Evolutionary conservation across 1,140 invertebrate species (phyloP).

Genomic region (Drosophila grimshawi): DNA sequence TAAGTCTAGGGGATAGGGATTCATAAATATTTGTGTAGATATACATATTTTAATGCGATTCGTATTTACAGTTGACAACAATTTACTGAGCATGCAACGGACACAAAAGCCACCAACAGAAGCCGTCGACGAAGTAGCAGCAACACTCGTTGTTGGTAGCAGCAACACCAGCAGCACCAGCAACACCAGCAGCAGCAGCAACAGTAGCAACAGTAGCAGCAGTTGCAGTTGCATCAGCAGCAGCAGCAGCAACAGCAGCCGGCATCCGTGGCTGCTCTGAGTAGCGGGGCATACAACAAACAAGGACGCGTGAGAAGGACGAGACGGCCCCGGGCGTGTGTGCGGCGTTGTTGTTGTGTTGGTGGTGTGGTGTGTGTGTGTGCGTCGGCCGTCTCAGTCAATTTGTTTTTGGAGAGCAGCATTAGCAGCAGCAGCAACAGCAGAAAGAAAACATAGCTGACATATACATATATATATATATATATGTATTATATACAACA

Average conservation of each 20-base stretch:
- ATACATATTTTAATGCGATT: background rate
- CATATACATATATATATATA: background rate
- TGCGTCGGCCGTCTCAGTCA: slow-evolving; percentile 78
- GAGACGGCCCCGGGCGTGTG: slow-evolving; percentile 76
- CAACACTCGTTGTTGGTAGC: slow-evolving; percentile 9
- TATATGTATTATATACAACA: background rate
- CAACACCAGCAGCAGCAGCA: slow-evolving; percentile 50
- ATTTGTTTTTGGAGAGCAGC: slow-evolving; percentile 27
- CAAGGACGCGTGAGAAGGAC: slow-evolving; percentile 53
- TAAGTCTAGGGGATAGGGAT: slow-evolving; percentile 13
- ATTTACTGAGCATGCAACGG: slow-evolving; percentile 53
- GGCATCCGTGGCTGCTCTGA: slow-evolving; percentile 44
- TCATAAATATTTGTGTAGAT: background rate
- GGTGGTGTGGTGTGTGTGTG: slow-evolving; percentile 37
- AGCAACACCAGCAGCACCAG: slow-evolving; percentile 46
- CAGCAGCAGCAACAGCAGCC: slow-evolving; percentile 23
- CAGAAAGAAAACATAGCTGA: slow-evolving; percentile 4
- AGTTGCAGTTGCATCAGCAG: slow-evolving; percentile 39
- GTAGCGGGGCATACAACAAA: slow-evolving; percentile 37
- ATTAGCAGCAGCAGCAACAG: slow-evolving; percentile 19
- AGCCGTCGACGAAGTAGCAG: slow-evolving; percentile 37
- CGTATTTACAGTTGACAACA: slow-evolving; percentile 35
- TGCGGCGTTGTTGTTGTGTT: slow-evolving; percentile 32
- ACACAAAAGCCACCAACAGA: slow-evolving; percentile 41
- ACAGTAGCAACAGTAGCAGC: slow-evolving; percentile 15